Conservation (phyloP, 2,113 vertebrate species). For the Corythoichthys haematopterus region DNA sequence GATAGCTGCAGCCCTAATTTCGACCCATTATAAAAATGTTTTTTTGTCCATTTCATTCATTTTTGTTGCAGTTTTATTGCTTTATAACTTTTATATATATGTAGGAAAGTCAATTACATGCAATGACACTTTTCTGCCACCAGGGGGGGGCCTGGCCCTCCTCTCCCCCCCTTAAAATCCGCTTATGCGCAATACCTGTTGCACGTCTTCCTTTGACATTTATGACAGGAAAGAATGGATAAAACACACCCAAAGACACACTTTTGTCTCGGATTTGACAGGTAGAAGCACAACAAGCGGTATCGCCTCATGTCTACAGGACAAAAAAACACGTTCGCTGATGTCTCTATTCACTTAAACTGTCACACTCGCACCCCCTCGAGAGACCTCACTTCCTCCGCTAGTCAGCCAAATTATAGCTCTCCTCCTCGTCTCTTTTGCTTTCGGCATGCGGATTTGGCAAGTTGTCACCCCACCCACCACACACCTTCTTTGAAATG, state of each 20-base stretch:
- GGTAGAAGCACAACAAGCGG: conserved; percentile 51
- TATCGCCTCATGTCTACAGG: conserved; percentile 43
- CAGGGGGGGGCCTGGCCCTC: too few species aligned
- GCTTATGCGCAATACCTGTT: conserved; percentile 28
- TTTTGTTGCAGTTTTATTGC: too few species aligned
- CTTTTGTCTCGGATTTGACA: conserved; percentile 57
- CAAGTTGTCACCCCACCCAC: conserved; percentile 12
- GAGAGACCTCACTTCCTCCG: conserved; percentile 84
- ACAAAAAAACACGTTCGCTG: conserved; percentile 40
- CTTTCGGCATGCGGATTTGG: conserved; percentile 10
- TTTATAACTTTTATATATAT: too few species aligned
- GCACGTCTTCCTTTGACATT: conserved; percentile 12
- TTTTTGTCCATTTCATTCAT: too few species aligned
- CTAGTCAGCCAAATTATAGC: conserved; percentile 81
- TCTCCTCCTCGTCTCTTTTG: conserved; percentile 40
- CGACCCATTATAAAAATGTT: too few species aligned
- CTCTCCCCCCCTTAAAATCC: too few species aligned
- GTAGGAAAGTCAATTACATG: too few species aligned
- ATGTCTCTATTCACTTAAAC: conserved; percentile 86
- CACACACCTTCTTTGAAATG: conserved; percentile 13
- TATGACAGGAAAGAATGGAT: conserved; percentile 79
- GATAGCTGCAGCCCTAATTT: too few species aligned
- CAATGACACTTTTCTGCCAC: too few species aligned
- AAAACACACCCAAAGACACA: conserved; percentile 83
- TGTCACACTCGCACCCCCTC: conserved; percentile 84